Evolutionary conservation across 2,113 vertebrate species (phyloP).

Genomic region (Odocoileus virginianus): DNA sequence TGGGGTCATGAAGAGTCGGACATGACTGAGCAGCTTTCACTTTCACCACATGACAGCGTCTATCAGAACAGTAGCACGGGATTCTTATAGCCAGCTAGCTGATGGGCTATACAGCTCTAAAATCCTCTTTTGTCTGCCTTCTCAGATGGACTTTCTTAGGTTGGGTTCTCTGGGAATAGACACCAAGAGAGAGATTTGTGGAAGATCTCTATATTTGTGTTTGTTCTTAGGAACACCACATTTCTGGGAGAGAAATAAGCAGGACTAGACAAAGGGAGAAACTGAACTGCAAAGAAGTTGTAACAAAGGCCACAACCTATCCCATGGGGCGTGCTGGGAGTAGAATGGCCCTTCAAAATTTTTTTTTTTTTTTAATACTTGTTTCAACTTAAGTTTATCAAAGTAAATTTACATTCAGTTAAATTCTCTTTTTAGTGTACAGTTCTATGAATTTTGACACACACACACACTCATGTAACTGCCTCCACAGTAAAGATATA

Average conservation of each 20-base stretch:
- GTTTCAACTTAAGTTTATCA: not conserved
- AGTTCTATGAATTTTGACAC: not conserved
- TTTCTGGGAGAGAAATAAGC: not conserved
- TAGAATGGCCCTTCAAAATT: not conserved
- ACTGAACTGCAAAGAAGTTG: not conserved
- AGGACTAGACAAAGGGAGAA: not conserved
- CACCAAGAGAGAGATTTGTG: not conserved
- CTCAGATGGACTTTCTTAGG: not conserved
- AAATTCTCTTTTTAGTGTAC: not conserved
- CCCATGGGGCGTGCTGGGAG: not conserved
- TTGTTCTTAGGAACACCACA: not conserved
- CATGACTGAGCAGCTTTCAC: not conserved
- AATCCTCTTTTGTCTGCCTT: not conserved
- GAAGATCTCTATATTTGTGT: not conserved
- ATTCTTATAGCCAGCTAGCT: not conserved
- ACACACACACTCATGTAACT: not conserved
- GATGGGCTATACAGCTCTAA: not conserved
- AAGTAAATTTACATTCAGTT: not conserved
- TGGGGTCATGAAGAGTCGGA: not conserved
- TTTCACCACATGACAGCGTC: not conserved
- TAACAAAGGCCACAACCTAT: not conserved
- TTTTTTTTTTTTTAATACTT: not conserved
- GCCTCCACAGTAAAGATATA: not conserved
- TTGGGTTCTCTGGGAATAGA: not conserved
- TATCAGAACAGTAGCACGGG: not conserved